Conservation (phyloP, 2,888 invertebrate species). For the Leptopilina drosophilae region DNA sequence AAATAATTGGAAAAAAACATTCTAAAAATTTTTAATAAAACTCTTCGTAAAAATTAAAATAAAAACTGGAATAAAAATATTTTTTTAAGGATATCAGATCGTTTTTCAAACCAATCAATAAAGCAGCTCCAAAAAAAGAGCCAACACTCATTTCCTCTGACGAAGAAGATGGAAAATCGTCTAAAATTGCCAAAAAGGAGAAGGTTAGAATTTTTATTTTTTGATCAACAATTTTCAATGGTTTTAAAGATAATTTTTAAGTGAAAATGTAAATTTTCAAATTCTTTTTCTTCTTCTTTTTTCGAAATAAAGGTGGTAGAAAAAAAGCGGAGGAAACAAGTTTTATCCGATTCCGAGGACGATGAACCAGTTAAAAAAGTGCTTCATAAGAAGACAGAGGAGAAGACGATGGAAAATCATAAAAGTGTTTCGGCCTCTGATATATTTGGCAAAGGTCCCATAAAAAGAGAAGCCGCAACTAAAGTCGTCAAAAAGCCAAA, state of each 20-base stretch:
- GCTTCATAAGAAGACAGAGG: constrained; percentile 60
- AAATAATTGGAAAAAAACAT: too few relatives aligned
- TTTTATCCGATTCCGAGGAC: constrained; percentile 76
- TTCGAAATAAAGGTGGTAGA: constrained; percentile 65
- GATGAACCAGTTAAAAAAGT: constrained; percentile 67
- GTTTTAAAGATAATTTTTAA: too few relatives aligned
- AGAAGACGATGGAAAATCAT: constrained; percentile 64
- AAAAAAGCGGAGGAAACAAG: constrained; percentile 71
- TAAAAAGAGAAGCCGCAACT: constrained; percentile 79
- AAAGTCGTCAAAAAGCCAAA: constrained; percentile 65
- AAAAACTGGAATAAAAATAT: not conserved
- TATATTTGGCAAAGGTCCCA: constrained; percentile 82
- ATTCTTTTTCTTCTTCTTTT: too few relatives aligned
- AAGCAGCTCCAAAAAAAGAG: constrained; percentile 66
- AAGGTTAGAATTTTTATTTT: constrained; percentile 54
- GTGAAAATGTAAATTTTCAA: not conserved
- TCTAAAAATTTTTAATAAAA: too few relatives aligned
- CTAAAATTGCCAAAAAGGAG: constrained; percentile 69
- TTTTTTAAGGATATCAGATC: constrained; percentile 82
- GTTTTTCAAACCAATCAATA: constrained; percentile 76
- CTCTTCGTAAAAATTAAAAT: too few relatives aligned
- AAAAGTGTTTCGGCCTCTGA: constrained; percentile 76
- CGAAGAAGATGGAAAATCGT: constrained; percentile 76
- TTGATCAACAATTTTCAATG: not conserved
- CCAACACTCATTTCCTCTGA: constrained; percentile 72